Evolutionary conservation across 2,113 vertebrate genomes (phyloP).

Genomic region (Fregata magnificens): DNA sequence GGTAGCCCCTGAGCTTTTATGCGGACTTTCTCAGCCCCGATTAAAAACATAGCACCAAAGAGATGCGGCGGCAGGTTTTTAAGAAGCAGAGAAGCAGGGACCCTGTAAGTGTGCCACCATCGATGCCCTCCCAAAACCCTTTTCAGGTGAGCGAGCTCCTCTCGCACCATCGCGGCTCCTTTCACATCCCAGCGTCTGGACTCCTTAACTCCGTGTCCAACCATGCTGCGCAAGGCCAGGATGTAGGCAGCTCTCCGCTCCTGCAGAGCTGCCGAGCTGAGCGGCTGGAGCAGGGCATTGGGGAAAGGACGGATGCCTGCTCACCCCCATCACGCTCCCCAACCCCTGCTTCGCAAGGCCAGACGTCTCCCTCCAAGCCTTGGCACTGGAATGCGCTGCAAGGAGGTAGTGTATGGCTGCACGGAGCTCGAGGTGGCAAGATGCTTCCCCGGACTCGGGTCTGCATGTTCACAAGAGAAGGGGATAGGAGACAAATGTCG

Average conservation of each 20-base stretch:
- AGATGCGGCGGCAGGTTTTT: background rate
- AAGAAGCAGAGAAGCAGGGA: background rate
- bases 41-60: background rate
- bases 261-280: background rate
- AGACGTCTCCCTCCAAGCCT: background rate
- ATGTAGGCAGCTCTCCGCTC: background rate
- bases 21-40: background rate
- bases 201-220: slow-evolving; percentile 5
- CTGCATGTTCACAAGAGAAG: background rate
- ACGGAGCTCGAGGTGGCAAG: background rate
- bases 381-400: background rate
- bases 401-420: background rate
- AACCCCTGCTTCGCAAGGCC: background rate
- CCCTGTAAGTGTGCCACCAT: background rate
- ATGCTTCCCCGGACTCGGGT: background rate
- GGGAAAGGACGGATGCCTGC: background rate
- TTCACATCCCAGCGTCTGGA: fast-evolving
- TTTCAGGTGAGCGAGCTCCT: background rate
- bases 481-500: background rate
- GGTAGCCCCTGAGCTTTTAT: background rate
- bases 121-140: background rate
- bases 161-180: background rate
- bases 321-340: background rate
- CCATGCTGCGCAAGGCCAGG: background rate
- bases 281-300: background rate